Percentiles rank a stretch among this genome's conserved stretches.
Evolutionary conservation across 2,113 vertebrate species (phyloP).

Genomic region (Chiloscyllium plagiosum): DNA sequence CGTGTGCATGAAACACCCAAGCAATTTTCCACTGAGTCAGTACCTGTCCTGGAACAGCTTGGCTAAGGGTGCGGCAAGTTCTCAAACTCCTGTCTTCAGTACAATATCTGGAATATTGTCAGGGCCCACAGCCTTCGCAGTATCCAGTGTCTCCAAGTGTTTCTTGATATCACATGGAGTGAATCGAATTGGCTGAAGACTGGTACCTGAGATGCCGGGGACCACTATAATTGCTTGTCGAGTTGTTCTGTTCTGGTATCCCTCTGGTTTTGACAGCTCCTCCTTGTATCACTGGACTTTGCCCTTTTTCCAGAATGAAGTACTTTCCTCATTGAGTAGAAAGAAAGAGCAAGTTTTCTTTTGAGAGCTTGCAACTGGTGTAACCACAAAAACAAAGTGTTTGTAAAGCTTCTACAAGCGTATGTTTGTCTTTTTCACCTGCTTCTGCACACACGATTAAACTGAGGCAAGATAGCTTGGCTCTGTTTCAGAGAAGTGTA

Average conservation of each 20-base stretch:
- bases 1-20: no score
- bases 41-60: no score
- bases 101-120: no score
- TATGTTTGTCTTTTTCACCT: neutral
- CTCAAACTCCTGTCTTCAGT: no score
- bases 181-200: no score
- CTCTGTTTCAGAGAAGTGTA: no score
- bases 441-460: neutral
- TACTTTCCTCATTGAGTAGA: neutral
- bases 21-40: no score
- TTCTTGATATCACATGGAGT: no score
- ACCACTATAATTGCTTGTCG: neutral
- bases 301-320: neutral
- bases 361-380: neutral
- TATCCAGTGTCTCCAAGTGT: no score
- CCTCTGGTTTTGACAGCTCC: neutral
- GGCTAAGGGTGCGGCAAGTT: no score
- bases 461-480: neutral
- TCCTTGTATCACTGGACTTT: neutral
- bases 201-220: no score
- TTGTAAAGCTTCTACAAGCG: neutral
- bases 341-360: neutral
- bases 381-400: neutral
- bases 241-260: neutral
- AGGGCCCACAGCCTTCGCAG: no score